These are phyloP conservation scores for Chloroceryle amazona DNA, from an alignment of 2,797 vertebrate species.

Conservation along the genomic window DNA sequence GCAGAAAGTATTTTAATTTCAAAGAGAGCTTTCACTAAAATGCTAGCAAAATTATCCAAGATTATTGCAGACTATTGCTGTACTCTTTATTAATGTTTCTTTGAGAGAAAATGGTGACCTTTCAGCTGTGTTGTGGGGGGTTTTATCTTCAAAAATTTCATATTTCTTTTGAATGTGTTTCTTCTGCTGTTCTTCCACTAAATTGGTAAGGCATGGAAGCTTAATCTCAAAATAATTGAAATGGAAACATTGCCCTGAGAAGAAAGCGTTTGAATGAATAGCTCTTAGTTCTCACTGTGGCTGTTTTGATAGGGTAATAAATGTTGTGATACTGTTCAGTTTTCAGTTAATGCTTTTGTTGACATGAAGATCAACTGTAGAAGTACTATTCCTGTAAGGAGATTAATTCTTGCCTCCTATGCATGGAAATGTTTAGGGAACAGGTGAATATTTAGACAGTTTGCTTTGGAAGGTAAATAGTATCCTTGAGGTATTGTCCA, in stretches of 20 bases:
- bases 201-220: neutral
- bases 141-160: neutral
- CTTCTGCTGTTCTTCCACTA: neutral
- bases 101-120: neutral
- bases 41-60: neutral
- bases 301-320: neutral
- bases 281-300: neutral
- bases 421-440: neutral
- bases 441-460: neutral
- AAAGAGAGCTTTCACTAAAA: neutral
- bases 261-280: neutral
- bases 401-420: neutral
- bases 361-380: neutral
- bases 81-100: neutral
- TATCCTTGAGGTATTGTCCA: constrained; percentile 25
- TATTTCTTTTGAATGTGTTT: neutral
- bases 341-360: neutral
- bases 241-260: neutral
- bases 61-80: neutral
- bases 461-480: constrained; percentile 25
- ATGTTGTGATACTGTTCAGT: neutral
- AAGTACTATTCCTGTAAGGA: constrained; percentile 21
- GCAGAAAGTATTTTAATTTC: neutral
- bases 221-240: neutral
- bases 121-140: neutral